phyloP scores from a whole-genome alignment of 2,888 invertebrate genomes.

The Acleris laterana region DNA sequence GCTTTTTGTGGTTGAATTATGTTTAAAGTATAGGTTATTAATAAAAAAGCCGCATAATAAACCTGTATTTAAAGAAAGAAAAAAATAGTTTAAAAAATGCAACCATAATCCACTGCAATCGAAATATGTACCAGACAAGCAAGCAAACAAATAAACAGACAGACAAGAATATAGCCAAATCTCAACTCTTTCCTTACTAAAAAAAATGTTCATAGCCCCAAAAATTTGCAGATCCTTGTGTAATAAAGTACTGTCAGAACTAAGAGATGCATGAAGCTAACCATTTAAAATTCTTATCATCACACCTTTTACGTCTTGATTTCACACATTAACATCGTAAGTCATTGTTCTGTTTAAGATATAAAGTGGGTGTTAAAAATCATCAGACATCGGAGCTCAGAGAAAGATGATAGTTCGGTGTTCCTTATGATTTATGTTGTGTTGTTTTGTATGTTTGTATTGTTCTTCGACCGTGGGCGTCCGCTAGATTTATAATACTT shows the following conservation, averaged over 20 bases:
- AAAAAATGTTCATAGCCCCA: no score
- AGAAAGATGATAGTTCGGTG: constrained; percentile 75
- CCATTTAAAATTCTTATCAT: constrained; percentile 9
- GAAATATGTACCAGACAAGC: no score
- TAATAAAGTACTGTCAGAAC: no score
- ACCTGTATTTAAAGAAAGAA: no score
- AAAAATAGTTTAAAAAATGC: no score
- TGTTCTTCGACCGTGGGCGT: constrained; percentile 75
- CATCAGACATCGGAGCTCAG: constrained; percentile 68
- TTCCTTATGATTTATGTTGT: constrained; percentile 77
- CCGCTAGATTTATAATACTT: constrained; percentile 73
- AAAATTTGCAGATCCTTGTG: no score
- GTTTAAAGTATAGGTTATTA: neutral
- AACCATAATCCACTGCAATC: no score
- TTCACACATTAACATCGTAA: constrained; percentile 46
- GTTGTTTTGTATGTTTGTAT: constrained; percentile 72
- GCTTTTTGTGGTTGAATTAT: neutral
- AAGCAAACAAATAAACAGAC: no score
- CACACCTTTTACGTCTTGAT: constrained; percentile 49
- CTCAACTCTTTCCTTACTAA: no score
- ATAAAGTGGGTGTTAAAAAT: constrained; percentile 83
- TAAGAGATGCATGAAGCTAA: neutral
- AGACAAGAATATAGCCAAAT: no score
- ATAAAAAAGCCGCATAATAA: no score
- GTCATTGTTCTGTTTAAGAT: constrained; percentile 69